A percentile compares a stretch with the other conserved stretches of the same genome.
Evolutionary conservation across 2,888 invertebrate species (phyloP).

Genomic region (Caenorhabditis angaria): DNA sequence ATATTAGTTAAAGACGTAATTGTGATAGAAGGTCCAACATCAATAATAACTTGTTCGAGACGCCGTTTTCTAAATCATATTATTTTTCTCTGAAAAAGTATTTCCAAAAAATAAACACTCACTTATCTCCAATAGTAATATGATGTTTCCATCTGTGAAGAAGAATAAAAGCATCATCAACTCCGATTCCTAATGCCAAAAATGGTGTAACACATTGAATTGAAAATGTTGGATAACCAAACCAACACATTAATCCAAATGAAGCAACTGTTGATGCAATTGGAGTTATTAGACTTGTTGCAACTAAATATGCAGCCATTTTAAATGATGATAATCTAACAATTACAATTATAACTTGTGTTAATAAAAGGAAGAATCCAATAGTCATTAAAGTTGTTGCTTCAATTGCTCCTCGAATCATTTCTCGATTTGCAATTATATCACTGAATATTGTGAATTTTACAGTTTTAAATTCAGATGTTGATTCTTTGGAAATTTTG

Average conservation of each 20-base stretch:
- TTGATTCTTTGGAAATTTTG: constrained; percentile 47
- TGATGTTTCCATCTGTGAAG: constrained; percentile 67
- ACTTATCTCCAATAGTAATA: constrained; percentile 31
- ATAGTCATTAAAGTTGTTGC: constrained; percentile 69
- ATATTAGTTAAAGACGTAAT: constrained; percentile 71
- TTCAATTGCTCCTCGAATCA: constrained; percentile 70
- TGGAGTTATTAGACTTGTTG: constrained; percentile 62
- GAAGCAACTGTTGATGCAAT: constrained; percentile 63
- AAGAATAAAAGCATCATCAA: constrained; percentile 71
- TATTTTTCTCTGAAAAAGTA: not conserved
- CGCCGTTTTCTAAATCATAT: constrained; percentile 20
- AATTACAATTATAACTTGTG: constrained; percentile 62
- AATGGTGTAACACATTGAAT: constrained; percentile 71
- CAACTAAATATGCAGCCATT: constrained; percentile 41
- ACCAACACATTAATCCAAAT: constrained; percentile 65
- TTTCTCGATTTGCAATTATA: constrained; percentile 69
- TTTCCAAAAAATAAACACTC: constrained; percentile 4
- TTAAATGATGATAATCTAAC: constrained; percentile 34
- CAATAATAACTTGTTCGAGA: constrained; percentile 59
- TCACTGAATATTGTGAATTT: constrained; percentile 69
- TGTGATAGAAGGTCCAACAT: constrained; percentile 69
- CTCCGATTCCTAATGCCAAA: constrained; percentile 67
- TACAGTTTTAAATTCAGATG: constrained; percentile 35
- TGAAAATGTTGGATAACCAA: constrained; percentile 61
- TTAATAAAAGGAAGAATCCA: constrained; percentile 65